phyloP scores from a whole-genome alignment of 2,797 vertebrate species.

The Hafferia zeledoni region DNA sequence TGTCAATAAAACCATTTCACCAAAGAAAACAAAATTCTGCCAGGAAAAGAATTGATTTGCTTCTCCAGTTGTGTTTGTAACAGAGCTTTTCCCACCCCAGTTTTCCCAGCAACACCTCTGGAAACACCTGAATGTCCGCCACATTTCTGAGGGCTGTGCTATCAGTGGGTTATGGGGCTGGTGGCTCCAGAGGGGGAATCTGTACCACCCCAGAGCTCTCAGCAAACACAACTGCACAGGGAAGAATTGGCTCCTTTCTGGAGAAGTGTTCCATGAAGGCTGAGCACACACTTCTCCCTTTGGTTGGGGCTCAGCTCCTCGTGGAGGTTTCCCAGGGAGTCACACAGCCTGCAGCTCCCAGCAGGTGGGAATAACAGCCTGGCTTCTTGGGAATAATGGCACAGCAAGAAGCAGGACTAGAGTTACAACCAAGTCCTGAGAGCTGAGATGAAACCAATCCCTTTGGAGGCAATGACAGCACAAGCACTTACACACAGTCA shows the following conservation, averaged over 20 bases:
- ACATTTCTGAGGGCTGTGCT: rapidly evolving
- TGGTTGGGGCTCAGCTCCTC: neutral
- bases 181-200: neutral
- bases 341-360: neutral
- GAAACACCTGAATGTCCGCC: neutral
- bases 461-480: neutral
- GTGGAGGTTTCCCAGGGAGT: neutral
- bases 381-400: neutral
- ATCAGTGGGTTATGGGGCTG: neutral
- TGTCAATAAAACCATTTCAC: neutral
- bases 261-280: neutral
- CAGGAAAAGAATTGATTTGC: neutral
- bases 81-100: neutral
- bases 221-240: neutral
- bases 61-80: neutral
- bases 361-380: neutral
- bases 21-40: neutral
- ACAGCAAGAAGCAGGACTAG: rapidly evolving
- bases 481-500: neutral
- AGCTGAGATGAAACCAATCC: neutral
- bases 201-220: neutral
- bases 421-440: neutral
- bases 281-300: neutral
- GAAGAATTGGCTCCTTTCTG: neutral
- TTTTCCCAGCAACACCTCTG: neutral